Conservation (phyloP, 1,140 invertebrate genomes). For the Dreissena polymorpha region DNA sequence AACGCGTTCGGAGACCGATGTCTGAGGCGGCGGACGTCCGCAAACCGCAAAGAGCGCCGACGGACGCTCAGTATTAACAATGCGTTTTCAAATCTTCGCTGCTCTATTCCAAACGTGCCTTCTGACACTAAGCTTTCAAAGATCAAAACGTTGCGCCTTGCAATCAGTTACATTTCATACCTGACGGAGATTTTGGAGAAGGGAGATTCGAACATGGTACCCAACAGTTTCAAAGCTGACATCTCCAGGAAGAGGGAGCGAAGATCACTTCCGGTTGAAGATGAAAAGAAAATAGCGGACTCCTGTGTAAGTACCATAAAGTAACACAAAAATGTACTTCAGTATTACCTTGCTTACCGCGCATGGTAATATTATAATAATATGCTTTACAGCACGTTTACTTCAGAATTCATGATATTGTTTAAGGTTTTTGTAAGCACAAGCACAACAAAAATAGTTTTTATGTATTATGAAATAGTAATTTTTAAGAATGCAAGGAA, state of each 20-base stretch:
- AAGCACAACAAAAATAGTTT: too few relatives aligned
- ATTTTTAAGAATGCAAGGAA: too few relatives aligned
- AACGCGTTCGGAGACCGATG: conserved; percentile 61
- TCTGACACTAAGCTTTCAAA: conserved; percentile 93
- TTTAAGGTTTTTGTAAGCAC: too few relatives aligned
- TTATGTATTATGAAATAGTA: too few relatives aligned
- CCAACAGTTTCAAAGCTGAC: conserved; percentile 81
- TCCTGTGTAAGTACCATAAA: conserved; percentile 47
- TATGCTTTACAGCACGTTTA: too few relatives aligned
- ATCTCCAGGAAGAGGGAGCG: conserved; percentile 77
- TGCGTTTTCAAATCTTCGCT: conserved; percentile 93
- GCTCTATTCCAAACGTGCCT: conserved; percentile 97
- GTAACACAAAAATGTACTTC: too few relatives aligned
- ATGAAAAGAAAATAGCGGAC: conserved; percentile 55
- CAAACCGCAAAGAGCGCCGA: conserved; percentile 95
- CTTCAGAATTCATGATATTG: too few relatives aligned
- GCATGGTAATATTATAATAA: too few relatives aligned
- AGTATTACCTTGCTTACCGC: too few relatives aligned
- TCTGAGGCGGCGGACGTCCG: conserved; percentile 67
- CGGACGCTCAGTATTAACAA: conserved; percentile 96
- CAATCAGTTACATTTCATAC: conserved; percentile 81
- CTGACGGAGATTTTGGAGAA: conserved; percentile 80
- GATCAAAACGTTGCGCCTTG: conserved; percentile 81
- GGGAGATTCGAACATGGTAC: conserved; percentile 78
- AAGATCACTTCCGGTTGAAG: conserved; percentile 69